These are phyloP conservation scores for Alca torda DNA, from an alignment of 2,797 vertebrate species.

Conservation along the genomic window DNA sequence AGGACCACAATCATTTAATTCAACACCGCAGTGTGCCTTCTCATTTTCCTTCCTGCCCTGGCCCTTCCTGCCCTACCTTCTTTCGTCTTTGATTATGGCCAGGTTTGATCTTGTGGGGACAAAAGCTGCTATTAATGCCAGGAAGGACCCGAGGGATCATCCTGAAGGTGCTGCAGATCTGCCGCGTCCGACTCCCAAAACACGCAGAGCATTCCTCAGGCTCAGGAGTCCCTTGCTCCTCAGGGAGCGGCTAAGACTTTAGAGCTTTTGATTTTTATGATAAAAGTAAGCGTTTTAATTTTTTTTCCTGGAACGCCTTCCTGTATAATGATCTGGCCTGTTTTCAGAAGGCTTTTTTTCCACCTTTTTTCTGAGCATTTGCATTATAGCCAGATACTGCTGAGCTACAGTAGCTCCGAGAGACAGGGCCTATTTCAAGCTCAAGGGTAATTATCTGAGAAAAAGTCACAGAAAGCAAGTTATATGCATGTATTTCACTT, in stretches of 20 bases:
- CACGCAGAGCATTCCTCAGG: fast-evolving
- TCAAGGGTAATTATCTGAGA: background rate
- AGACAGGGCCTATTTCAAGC: background rate
- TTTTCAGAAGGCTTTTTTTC: background rate
- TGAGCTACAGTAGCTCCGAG: background rate
- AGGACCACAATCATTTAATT: background rate
- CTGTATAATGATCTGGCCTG: background rate
- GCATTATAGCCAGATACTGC: background rate
- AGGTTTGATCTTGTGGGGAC: background rate
- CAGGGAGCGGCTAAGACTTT: background rate
- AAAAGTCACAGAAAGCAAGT: background rate
- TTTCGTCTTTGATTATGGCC: background rate
- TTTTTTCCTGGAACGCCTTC: background rate
- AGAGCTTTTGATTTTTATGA: background rate
- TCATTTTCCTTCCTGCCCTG: background rate
- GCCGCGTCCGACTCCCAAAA: background rate
- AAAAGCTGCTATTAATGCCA: background rate
- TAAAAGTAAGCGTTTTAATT: background rate
- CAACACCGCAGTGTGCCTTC: background rate
- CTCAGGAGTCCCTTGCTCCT: background rate
- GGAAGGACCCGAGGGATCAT: background rate
- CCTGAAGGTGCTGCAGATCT: background rate
- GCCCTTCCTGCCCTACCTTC: background rate
- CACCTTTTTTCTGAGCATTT: background rate
- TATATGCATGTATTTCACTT: background rate